phyloP scores from a whole-genome alignment of 1,140 invertebrate genomes.

The Phymorhynchus buccinoides region DNA sequence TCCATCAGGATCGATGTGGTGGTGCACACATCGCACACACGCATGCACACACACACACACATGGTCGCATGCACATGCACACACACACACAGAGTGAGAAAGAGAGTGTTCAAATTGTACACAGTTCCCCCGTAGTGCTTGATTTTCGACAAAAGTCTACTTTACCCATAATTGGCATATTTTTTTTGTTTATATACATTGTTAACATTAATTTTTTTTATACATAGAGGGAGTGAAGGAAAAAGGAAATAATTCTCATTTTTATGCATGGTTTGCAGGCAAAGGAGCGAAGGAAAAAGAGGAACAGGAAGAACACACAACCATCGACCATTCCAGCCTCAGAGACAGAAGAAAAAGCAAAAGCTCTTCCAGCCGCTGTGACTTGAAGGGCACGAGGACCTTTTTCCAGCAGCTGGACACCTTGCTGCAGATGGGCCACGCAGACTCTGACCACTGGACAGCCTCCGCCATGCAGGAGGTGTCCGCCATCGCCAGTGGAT shows the following conservation, averaged over 20 bases:
- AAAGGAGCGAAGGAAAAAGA: background rate
- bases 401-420: constrained; percentile 50
- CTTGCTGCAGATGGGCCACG: constrained; percentile 41
- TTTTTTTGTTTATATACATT: no score
- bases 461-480: background rate
- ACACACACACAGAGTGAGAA: no score
- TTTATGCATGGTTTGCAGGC: background rate
- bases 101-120: no score
- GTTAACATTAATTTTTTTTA: background rate
- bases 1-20: constrained; percentile 63
- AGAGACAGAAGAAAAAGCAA: constrained; percentile 31
- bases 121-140: no score
- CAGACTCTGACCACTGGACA: constrained; percentile 24
- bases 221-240: no score
- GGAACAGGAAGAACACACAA: background rate
- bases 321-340: background rate
- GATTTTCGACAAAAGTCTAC: no score
- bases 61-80: no score
- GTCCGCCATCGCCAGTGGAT: background rate
- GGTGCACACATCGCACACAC: no score
- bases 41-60: no score
- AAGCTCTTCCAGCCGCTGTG: constrained; percentile 14
- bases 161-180: no score
- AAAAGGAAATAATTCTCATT: no score
- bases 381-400: constrained; percentile 42